Evolutionary conservation across 2,797 vertebrate genomes (phyloP).

Genomic region (Eremophila alpestris): DNA sequence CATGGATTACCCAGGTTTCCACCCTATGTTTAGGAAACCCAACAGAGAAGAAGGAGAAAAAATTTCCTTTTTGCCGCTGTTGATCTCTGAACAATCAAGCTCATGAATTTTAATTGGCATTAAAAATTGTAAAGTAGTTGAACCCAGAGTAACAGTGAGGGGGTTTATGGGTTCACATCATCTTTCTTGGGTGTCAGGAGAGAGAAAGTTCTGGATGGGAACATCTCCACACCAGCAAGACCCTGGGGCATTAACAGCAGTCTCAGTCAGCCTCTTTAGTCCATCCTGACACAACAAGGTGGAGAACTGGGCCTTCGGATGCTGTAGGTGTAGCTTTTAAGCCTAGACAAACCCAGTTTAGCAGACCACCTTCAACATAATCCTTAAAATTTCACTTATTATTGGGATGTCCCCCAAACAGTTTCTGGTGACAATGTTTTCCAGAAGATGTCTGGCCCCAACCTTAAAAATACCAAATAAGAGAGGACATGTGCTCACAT

Average conservation of each 20-base stretch:
- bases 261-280: background rate
- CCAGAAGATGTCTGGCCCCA: background rate
- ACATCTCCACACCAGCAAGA: background rate
- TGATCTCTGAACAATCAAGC: background rate
- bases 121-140: background rate
- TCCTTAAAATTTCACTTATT: background rate
- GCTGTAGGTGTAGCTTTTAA: background rate
- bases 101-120: background rate
- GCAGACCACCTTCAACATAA: background rate
- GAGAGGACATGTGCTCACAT: accelerated
- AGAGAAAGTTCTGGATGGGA: background rate
- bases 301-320: background rate
- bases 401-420: background rate
- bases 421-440: background rate
- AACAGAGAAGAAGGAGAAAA: background rate
- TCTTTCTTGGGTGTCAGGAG: background rate
- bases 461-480: background rate
- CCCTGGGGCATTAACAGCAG: background rate
- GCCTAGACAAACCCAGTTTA: background rate
- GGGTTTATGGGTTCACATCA: accelerated
- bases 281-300: background rate
- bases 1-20: background rate
- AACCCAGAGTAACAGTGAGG: background rate
- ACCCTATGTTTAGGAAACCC: background rate
- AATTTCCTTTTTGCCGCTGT: background rate